These are phyloP conservation scores for Vespertilio murinus DNA, from an alignment of 2,797 vertebrate genomes.

Conservation along the genomic window DNA sequence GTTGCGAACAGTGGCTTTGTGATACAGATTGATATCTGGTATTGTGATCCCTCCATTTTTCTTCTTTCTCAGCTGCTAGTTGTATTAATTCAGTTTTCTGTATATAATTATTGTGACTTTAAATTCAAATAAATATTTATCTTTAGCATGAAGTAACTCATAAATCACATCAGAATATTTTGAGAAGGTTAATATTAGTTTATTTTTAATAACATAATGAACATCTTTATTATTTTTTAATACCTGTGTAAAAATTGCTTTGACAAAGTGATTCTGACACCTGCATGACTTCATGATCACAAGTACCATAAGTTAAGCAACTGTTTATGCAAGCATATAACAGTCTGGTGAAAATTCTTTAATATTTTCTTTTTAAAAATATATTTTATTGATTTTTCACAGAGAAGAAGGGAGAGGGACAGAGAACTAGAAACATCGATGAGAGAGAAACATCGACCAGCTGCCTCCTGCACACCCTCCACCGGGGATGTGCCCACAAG, in stretches of 20 bases:
- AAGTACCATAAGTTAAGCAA: conserved; percentile 57
- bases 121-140: conserved; percentile 38
- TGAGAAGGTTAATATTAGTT: conserved; percentile 18
- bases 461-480: too few relatives aligned
- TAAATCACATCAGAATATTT: neutral
- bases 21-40: too few relatives aligned
- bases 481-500: too few relatives aligned
- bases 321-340: conserved; percentile 50
- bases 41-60: too few relatives aligned
- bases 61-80: neutral
- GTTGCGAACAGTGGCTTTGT: too few relatives aligned
- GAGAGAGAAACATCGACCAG: too few relatives aligned
- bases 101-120: neutral
- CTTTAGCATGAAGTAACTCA: neutral
- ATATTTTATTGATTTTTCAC: too few relatives aligned
- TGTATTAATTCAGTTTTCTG: neutral
- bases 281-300: conserved; percentile 40
- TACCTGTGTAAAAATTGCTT: conserved; percentile 52
- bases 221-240: conserved; percentile 47
- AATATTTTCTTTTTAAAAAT: neutral
- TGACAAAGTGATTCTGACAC: neutral
- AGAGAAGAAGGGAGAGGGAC: too few relatives aligned
- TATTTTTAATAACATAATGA: neutral
- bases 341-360: neutral
- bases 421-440: too few relatives aligned